Percentiles rank a stretch among this genome's conserved stretches.
These are phyloP conservation scores for Ammodramus savannarum DNA, from an alignment of 2,113 vertebrate species.

Conservation along the genomic window DNA sequence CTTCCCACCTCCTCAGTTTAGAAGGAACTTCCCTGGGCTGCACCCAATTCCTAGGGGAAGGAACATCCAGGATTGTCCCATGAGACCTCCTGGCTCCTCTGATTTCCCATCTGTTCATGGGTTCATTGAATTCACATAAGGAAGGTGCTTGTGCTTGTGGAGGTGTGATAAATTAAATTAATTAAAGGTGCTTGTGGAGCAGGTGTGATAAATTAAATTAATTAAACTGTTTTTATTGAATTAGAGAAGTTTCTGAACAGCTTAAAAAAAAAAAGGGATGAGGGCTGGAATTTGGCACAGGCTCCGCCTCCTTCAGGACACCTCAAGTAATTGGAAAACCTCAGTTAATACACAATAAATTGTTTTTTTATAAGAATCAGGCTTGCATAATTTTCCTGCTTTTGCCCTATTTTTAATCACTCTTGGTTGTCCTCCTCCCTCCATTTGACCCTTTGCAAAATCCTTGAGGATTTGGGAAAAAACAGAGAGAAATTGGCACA, in stretches of 20 bases:
- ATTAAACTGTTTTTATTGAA: not conserved
- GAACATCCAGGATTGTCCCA: fast-evolving
- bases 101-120: not conserved
- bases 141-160: too few species aligned
- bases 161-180: not conserved
- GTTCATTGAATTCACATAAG: not conserved
- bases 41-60: not conserved
- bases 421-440: not conserved
- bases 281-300: not conserved
- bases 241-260: not conserved
- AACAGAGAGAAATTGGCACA: fast-evolving
- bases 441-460: not conserved
- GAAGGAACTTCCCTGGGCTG: not conserved
- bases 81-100: not conserved
- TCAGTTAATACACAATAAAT: not conserved
- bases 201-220: not conserved
- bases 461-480: not conserved
- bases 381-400: not conserved
- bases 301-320: not conserved
- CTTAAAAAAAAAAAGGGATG: not conserved
- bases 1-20: not conserved
- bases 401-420: not conserved
- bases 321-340: not conserved
- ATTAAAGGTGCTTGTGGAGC: not conserved
- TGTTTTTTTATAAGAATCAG: not conserved